Conservation (phyloP, 1,140 invertebrate genomes). For the silkworm (Bombyx mori) region ASM3026992v2 NC_085115.1:8706501-8707000, state of each 20-base stretch:
- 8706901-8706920: constrained; percentile 29
- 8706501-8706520: too few relatives aligned
- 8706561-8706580: neutral
- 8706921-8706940: constrained; percentile 22
- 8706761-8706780: constrained; percentile 7
- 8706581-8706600: neutral
- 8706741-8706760: neutral
- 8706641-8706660: constrained; percentile 28
- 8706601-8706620: constrained; percentile 2
- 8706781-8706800: constrained; percentile 33
- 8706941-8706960: constrained; percentile 29
- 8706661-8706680: constrained; percentile 8
- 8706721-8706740: neutral
- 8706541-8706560: neutral
- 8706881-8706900: constrained; percentile 23
- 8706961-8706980: constrained; percentile 32
- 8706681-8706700: neutral
- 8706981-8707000: constrained; percentile 27
- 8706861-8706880: constrained; percentile 26
- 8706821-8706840: constrained; percentile 36
- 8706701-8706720: neutral
- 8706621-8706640: constrained; percentile 42
- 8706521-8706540: too few relatives aligned
- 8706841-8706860: constrained; percentile 21
- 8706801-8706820: constrained; percentile 10